Evolutionary conservation across 2,113 vertebrate genomes (phyloP), one percentile per base, ranked within the genome.

Genomic region (Microcebus murinus): DNA sequence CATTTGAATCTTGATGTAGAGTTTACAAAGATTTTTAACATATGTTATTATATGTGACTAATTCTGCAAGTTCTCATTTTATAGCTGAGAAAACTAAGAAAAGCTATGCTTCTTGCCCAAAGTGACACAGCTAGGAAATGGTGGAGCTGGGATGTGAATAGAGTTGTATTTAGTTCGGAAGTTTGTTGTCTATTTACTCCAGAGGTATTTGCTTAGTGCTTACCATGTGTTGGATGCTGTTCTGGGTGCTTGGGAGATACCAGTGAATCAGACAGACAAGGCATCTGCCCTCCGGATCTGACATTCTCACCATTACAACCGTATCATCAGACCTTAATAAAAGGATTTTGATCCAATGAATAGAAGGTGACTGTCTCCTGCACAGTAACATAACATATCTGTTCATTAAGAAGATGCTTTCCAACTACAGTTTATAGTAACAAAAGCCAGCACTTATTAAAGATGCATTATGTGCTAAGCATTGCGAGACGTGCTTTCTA

Each of bases 61-160:
- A 48, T 68, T 87, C 76, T 80, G 39, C 31, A 42, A 57, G 4
- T 27, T 39, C 36, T 73, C 39, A 61, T 65, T 70, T 83, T 84
- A 50, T 85, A 76, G 71, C 34, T 87, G 36, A 94, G 45, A 92
- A 96, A 91, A 94, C n/a, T 20, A 67, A 85, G 52, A 68, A 23
- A 96, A 79, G 23, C 84, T 84, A 55, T 13, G 23, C 59, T 42
- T 31, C 9, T 95, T 34, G 8, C 21, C 13, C 48, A 50, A 84
- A 87, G 63, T 80, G 70, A 83, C 9, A n/a, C 18, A 77, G 55
- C 20, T 76, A 80, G n/a, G 67, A 52, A 52, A 70, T 50, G 31
- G 9, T 4, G 86, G 93, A 94, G n/a, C 42, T 20, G 81, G 42
- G 50, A 83, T 57, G 85, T 25, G 73, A 27, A 63, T 21, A 90